phyloP scores from a whole-genome alignment of 1,140 invertebrate species.

The Drosophila pseudoananassae region DNA sequence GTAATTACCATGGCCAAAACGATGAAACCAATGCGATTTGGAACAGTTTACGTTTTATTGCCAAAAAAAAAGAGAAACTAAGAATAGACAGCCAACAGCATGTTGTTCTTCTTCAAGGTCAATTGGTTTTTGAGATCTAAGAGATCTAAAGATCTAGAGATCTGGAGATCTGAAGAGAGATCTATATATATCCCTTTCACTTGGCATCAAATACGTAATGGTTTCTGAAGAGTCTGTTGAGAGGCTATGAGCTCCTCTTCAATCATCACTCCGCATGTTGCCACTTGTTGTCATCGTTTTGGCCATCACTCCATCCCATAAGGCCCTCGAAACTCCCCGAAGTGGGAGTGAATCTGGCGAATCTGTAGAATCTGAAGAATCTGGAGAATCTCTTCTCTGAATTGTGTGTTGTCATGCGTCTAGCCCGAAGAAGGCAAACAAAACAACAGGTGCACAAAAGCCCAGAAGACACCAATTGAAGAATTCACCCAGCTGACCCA shows the following conservation, averaged over 20 bases:
- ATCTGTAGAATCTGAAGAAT: slow-evolving; percentile 21
- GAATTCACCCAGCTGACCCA: slow-evolving; percentile 32
- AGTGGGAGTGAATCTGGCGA: slow-evolving; percentile 10
- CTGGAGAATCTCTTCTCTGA: slow-evolving; percentile 1
- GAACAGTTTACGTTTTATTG: slow-evolving; percentile 49
- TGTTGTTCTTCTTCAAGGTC: slow-evolving; percentile 13
- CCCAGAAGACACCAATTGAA: slow-evolving; percentile 35
- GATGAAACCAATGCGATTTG: slow-evolving; percentile 28
- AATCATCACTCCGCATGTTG: slow-evolving; percentile 32
- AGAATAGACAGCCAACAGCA: neutral
- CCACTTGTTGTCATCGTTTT: slow-evolving; percentile 20
- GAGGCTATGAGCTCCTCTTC: slow-evolving; percentile 16
- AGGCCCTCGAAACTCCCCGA: slow-evolving; percentile 14
- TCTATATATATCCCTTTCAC: neutral
- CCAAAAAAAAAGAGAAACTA: slow-evolving; percentile 18
- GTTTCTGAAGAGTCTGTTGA: neutral
- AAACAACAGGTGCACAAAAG: slow-evolving; percentile 29
- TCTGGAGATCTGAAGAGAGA: neutral
- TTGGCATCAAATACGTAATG: neutral
- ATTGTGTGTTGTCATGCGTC: slow-evolving; percentile 52
- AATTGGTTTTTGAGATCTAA: slow-evolving; percentile 1
- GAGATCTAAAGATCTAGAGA: neutral
- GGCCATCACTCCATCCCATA: neutral
- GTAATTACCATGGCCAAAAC: slow-evolving; percentile 39
- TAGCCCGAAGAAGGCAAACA: slow-evolving; percentile 10